These are phyloP conservation scores for Pherbina coryleti DNA, from an alignment of 2,888 invertebrate species.

Conservation along the genomic window DNA sequence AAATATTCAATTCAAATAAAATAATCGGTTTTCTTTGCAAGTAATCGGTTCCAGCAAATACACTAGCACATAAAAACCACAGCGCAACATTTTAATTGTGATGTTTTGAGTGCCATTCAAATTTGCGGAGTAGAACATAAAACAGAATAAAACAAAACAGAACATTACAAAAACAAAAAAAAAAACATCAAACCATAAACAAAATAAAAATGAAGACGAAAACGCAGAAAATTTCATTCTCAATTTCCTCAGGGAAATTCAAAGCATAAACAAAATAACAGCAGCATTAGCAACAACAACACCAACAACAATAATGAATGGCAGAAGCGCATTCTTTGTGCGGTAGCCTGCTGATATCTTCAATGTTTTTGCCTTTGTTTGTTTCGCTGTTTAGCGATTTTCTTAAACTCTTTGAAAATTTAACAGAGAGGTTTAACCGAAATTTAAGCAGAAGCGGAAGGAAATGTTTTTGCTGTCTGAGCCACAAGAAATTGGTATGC, in stretches of 20 bases:
- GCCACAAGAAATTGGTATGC: not conserved
- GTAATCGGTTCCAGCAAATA: not conserved
- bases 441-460: slow-evolving; percentile 6
- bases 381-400: not conserved
- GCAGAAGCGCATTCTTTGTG: not conserved
- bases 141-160: not conserved
- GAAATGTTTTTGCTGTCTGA: not conserved
- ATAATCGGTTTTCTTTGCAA: not conserved
- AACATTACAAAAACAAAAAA: not conserved
- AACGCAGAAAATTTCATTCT: not conserved
- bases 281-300: not conserved
- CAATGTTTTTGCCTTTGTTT: not conserved
- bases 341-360: not conserved
- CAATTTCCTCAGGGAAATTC: slow-evolving; percentile 22
- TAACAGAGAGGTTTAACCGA: not conserved
- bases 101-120: not conserved
- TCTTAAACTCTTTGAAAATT: slow-evolving; percentile 3
- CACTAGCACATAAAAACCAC: not conserved
- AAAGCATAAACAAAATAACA: not conserved
- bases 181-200: not conserved
- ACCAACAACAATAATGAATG: not conserved
- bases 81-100: slow-evolving; percentile 5
- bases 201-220: not conserved
- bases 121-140: not conserved
- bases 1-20: too few species aligned